Percentiles rank a stretch among this genome's conserved stretches.
Conservation (phyloP, 2,113 vertebrate species). For the Poeciliopsis turrubarensis region DNA sequence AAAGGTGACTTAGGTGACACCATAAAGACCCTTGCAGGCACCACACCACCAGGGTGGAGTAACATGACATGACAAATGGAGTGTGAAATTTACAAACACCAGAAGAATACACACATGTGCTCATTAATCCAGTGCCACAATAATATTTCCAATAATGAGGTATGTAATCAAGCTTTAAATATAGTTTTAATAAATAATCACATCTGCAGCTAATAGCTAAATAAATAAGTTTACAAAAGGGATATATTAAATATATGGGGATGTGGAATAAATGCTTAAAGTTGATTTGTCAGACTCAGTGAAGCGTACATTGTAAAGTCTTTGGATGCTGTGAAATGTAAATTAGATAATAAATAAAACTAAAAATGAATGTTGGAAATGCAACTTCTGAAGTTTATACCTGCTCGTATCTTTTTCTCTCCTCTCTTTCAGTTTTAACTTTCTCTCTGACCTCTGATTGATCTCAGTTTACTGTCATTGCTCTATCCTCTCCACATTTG, state of each 20-base stretch:
- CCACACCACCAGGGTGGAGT: background rate
- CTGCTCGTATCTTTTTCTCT: background rate
- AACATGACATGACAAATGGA: background rate
- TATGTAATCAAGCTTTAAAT: background rate
- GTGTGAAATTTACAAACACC: background rate
- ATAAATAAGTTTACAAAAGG: background rate
- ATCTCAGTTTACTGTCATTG: constrained; percentile 50
- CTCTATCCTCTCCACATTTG: constrained; percentile 47
- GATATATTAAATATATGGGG: background rate
- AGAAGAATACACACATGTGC: background rate
- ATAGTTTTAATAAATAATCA: background rate
- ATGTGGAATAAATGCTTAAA: background rate
- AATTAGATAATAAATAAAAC: background rate
- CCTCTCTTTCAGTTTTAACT: constrained; percentile 5
- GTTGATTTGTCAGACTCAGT: background rate
- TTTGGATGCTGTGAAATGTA: background rate
- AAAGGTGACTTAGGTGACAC: background rate
- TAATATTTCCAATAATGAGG: background rate
- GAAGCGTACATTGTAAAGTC: background rate
- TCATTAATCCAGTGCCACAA: background rate
- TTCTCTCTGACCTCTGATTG: constrained; percentile 41
- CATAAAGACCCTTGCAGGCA: background rate
- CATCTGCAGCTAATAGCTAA: background rate
- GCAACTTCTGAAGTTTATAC: background rate
- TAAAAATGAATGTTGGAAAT: no score